Conservation (phyloP, 2,797 vertebrate genomes). For the Emys orbicularis region DNA sequence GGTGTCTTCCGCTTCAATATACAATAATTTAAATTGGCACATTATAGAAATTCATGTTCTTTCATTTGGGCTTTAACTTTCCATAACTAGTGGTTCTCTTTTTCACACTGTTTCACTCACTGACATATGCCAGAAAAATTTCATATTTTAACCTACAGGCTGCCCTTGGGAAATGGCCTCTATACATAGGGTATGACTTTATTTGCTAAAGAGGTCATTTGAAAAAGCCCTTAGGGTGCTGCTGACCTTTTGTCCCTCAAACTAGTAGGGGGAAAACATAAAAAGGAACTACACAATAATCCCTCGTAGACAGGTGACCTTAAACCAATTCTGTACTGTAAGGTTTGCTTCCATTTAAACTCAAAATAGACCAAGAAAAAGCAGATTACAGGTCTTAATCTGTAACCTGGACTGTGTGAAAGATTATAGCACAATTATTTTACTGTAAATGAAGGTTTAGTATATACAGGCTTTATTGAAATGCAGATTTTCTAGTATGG, state of each 20-base stretch:
- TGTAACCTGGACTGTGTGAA: slow-evolving; percentile 20
- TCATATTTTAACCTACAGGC: slow-evolving; percentile 58
- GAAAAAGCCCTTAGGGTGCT: slow-evolving; percentile 61
- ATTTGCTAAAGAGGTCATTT: slow-evolving; percentile 84
- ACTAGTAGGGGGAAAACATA: slow-evolving; percentile 49
- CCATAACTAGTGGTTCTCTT: slow-evolving; percentile 38
- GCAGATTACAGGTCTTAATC: slow-evolving; percentile 59
- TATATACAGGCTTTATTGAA: slow-evolving; percentile 18
- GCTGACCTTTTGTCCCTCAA: slow-evolving; percentile 68
- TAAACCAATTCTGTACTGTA: slow-evolving; percentile 73
- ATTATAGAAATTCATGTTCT: slow-evolving; percentile 60
- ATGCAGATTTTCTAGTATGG: neutral
- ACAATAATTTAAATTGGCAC: neutral
- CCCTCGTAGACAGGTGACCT: slow-evolving; percentile 80
- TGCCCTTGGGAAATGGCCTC: slow-evolving; percentile 68
- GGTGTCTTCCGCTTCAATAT: slow-evolving; percentile 3
- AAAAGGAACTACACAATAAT: slow-evolving; percentile 72
- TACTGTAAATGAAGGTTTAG: slow-evolving; percentile 31
- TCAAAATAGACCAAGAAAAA: slow-evolving; percentile 51
- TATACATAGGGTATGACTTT: slow-evolving; percentile 68
- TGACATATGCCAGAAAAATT: slow-evolving; percentile 58
- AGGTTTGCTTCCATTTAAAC: slow-evolving; percentile 74
- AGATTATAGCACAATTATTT: neutral
- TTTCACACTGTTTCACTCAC: slow-evolving; percentile 53
- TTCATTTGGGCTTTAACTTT: slow-evolving; percentile 62